Base-by-base conservation (phyloP, 2,113 vertebrate genomes). In the Corapipo altera region DNA sequence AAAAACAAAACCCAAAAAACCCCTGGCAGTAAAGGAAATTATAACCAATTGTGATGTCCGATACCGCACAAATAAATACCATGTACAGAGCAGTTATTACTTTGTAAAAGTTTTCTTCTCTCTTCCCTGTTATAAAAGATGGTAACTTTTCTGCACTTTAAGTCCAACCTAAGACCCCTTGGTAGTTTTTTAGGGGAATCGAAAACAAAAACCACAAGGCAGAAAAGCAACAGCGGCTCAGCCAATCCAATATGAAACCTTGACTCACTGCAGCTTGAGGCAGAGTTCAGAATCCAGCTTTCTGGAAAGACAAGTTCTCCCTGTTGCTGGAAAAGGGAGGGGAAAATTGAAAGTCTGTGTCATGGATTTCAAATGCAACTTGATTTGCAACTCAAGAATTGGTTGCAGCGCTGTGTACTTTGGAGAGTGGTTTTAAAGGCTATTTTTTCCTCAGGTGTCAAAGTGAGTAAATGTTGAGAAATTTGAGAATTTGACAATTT, bases 271-370 rank as follows among this genome's bases (percentile, higher is more conserved):
- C 72, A 86, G 65, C 85, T 89, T 43, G 67, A 74, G 88, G 93
- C 82, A 20, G 4, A 59, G 72, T 80, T 91, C 44, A 35, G 75
- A 91, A 88, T 80, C 30, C 72, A 84, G 35, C 13, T 62, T 83
- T 93, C 92, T 88, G 69, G 95, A 96, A 86, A 74, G 87, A 93
- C 92, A 0, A 86, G 92, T 95, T 97, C 83, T 96, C 84, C 93
- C 88, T 76, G 75, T 80, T 96, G 27, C 64, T 84, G 82, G 39
- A 59, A 57, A 79, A 77, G 55, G 85, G 64, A 90, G 85, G 51
- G 64, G 39, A 71, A n/a, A 61, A 57, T 52, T 86, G 54, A 78
- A 66, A 83, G 75, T 51, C 82, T 73, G 15, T 64, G 65, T 71
- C 88, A 57, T 6, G 22, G 51, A 59, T 93, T 95, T 88, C 32